Evolutionary conservation across 2,888 invertebrate genomes (phyloP), one percentile per base, ranked within the genome.

Genomic region (Diplazon laetatorius): DNA sequence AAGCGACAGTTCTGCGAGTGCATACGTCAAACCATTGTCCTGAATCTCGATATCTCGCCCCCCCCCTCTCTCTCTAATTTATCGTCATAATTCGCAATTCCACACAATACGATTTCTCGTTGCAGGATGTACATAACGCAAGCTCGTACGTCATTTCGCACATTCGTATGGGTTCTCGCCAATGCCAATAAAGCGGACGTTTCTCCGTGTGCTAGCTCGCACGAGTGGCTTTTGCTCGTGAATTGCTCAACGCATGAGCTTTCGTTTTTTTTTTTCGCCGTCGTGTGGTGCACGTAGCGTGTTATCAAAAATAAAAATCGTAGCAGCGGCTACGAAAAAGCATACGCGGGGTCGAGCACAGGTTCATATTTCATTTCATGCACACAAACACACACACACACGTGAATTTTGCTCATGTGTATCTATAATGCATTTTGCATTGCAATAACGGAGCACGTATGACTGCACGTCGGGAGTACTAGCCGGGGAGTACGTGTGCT

Each of bases 321-420:
- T 44, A 20, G 12, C 59, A 44, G 63, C 37, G 48, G 57, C 50
- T 12, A 42, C 68, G 65, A 59, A 69, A 69, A 52, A 68, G 44
- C 20, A 10, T 16, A 12, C 76, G 46, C 65, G 63, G 71, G 71
- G 69, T 70, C 70, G 30, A 50, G 63, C 59, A 22, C 42, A 39
- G 30, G 63, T 76, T 76, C 69, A 65, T 70, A 65, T 78, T 78
- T 78, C 69, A 78, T 59, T 30, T 66, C 66, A 25, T 42, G 14
- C 39, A 39, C 59, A 20, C 59, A n/a, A n/a, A n/a, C n/a, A n/a
- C n/a, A n/a, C 66, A 25, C 39, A 10, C 39, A 39, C 59, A 20
- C 59, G 37, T 12, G 9, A 6, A 6, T 30, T 30, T 30, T 30
- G 2, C 30, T 30, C 12, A 10, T 4, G 10, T 57, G 50, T n/a